Evolutionary conservation across 2,113 vertebrate species (phyloP).

Genomic region (Platichthys flesus): DNA sequence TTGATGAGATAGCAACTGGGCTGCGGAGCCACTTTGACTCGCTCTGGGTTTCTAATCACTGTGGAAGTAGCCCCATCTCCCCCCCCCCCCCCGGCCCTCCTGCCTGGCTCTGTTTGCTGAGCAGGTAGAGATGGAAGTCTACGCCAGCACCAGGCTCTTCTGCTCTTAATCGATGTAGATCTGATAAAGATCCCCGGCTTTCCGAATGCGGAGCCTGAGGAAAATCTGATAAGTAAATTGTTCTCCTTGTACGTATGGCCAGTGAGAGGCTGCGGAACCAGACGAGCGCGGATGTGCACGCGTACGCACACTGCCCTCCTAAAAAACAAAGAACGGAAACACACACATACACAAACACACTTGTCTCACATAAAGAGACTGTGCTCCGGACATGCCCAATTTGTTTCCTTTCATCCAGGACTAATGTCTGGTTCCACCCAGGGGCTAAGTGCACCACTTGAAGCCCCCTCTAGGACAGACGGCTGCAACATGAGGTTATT

Average conservation of each 20-base stretch:
- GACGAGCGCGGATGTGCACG: conserved; percentile 17
- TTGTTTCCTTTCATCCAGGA: conserved; percentile 83
- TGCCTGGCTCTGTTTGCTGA: conserved; percentile 56
- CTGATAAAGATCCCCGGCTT: conserved; percentile 71
- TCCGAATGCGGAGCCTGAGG: conserved; percentile 59
- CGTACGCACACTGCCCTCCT: conserved; percentile 2
- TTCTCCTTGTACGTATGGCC: conserved; percentile 60
- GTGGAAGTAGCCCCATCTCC: conserved; percentile 47
- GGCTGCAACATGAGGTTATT: conserved; percentile 54
- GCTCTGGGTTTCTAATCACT: conserved; percentile 63
- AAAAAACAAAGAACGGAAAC: neutral
- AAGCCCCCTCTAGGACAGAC: conserved; percentile 60
- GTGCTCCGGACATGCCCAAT: conserved; percentile 81
- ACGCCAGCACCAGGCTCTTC: conserved; percentile 55
- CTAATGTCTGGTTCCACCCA: conserved; percentile 77
- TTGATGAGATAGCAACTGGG: conserved; percentile 49
- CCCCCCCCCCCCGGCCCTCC: neutral
- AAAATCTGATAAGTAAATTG: conserved; percentile 76
- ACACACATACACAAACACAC: conserved; percentile 22
- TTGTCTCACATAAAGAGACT: conserved; percentile 72
- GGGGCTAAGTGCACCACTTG: conserved; percentile 74
- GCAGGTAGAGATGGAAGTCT: conserved; percentile 67
- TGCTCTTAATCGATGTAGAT: conserved; percentile 71
- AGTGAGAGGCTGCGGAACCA: conserved; percentile 52
- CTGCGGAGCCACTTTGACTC: conserved; percentile 54